Percentiles rank a stretch among this genome's conserved stretches.
Conservation (phyloP, 2,888 invertebrate species). For the Pristionchus entomophagus region DNA sequence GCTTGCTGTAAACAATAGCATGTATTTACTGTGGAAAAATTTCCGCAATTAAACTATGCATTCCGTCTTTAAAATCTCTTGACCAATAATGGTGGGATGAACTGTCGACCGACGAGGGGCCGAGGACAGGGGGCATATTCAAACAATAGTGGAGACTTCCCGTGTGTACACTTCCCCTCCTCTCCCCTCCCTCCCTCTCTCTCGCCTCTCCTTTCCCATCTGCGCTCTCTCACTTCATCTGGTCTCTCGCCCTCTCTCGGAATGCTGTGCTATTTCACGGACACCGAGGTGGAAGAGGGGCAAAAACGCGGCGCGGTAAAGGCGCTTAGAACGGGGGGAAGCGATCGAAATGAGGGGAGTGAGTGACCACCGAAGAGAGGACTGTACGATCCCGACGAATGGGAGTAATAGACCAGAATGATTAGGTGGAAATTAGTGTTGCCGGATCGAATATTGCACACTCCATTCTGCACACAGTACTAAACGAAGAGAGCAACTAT, state of each 20-base stretch:
- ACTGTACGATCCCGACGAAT: constrained; percentile 24
- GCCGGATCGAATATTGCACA: no score
- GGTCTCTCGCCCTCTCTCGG: not conserved
- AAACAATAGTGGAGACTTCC: constrained; percentile 38
- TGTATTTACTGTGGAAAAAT: no score
- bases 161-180: not conserved
- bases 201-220: not conserved
- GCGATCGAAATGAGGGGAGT: constrained; percentile 11
- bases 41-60: no score
- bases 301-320: constrained; percentile 10
- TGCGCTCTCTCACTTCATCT: not conserved
- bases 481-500: no score
- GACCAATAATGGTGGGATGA: not conserved
- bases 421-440: no score
- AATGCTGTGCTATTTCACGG: constrained; percentile 1
- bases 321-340: constrained; percentile 47
- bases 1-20: no score
- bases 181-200: not conserved
- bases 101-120: not conserved
- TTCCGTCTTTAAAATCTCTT: not conserved
- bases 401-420: not conserved
- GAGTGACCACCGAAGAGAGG: constrained; percentile 29
- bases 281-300: not conserved
- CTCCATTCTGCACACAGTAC: no score
- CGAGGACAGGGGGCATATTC: constrained; percentile 25